Conservation (phyloP, 2,113 vertebrate genomes). For the Madoqua kirkii region DNA sequence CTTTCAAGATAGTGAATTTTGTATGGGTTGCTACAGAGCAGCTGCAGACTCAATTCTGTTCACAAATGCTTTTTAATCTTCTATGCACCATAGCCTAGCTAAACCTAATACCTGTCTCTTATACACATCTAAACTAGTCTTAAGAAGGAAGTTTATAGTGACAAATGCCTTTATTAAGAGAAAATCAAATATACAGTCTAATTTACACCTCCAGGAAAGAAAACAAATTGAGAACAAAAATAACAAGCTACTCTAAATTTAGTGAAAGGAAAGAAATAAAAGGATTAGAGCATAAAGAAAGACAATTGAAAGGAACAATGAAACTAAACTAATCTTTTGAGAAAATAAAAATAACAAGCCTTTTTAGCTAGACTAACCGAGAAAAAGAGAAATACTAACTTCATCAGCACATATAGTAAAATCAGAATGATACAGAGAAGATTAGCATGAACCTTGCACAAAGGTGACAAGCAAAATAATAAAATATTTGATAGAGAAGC, state of each 20-base stretch:
- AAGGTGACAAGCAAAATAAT: neutral
- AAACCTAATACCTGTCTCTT: neutral
- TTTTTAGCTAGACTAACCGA: neutral
- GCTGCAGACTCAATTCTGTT: constrained; percentile 19
- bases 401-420: neutral
- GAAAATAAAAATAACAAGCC: neutral
- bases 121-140: no score
- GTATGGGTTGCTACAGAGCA: neutral
- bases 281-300: neutral
- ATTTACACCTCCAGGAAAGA: neutral
- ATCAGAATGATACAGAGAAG: neutral
- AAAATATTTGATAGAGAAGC: neutral
- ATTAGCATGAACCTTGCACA: neutral
- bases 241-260: neutral
- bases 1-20: neutral
- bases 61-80: constrained; percentile 52
- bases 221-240: neutral
- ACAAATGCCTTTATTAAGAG: neutral
- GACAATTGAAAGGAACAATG: neutral
- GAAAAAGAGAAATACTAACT: neutral
- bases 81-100: neutral
- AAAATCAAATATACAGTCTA: neutral
- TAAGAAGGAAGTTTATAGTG: neutral
- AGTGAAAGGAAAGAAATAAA: neutral
- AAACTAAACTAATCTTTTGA: neutral